A percentile compares a stretch with the other conserved stretches of the same genome.
These are phyloP conservation scores for Pachypeltis micranthus DNA, from an alignment of 1,140 invertebrate genomes.

Conservation along the genomic window DNA sequence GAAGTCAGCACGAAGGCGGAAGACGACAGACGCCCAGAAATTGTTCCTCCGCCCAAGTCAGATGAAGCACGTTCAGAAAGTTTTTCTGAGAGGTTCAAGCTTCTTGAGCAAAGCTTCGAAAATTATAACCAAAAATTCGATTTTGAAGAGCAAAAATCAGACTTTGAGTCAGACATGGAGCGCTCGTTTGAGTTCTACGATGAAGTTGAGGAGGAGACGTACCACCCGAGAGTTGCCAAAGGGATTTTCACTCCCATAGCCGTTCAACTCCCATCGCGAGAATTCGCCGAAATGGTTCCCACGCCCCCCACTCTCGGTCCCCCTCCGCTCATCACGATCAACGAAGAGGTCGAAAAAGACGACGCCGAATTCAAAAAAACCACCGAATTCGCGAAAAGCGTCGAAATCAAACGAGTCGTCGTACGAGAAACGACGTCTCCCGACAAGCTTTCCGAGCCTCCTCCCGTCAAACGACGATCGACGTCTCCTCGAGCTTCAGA, in stretches of 20 bases:
- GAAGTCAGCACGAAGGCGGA: background rate
- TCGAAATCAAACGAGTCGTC: background rate
- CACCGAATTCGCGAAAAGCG: background rate
- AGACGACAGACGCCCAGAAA: background rate
- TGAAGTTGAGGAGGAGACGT: constrained; percentile 25
- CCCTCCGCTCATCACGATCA: background rate
- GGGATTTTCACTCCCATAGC: background rate
- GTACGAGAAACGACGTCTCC: constrained; percentile 1
- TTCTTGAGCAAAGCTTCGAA: constrained; percentile 12
- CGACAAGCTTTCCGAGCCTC: background rate
- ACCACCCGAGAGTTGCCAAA: constrained; percentile 26
- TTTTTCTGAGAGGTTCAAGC: constrained; percentile 8
- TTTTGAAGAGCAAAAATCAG: constrained; percentile 15
- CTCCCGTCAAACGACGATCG: background rate
- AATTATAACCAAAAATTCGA: constrained; percentile 16
- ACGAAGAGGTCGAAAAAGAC: background rate
- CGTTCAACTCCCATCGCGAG: background rate
- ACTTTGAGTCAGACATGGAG: constrained; percentile 15
- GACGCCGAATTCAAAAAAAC: background rate
- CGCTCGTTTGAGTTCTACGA: constrained; percentile 13
- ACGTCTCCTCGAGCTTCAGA: constrained; percentile 2
- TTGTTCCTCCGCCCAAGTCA: background rate
- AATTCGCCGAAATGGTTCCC: background rate
- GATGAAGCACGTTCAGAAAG: background rate
- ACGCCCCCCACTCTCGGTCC: background rate